A percentile compares a stretch with the other conserved stretches of the same genome.
Conservation (phyloP, 2,113 vertebrate species). For the Riparia riparia region DNA sequence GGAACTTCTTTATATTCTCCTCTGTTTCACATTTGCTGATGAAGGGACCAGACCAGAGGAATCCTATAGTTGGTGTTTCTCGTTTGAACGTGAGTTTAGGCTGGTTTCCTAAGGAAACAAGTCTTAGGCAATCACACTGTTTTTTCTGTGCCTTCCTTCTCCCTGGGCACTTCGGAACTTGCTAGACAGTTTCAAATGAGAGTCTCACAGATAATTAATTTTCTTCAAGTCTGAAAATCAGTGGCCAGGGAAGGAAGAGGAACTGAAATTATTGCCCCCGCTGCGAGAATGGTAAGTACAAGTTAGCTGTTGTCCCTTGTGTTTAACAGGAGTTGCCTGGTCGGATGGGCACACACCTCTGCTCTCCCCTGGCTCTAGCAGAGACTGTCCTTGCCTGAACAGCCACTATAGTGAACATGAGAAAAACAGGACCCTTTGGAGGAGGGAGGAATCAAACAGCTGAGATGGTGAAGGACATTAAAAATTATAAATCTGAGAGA, state of each 20-base stretch:
- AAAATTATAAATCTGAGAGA: background rate
- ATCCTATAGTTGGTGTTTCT: constrained; percentile 5
- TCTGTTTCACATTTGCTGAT: constrained; percentile 23
- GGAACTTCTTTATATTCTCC: background rate
- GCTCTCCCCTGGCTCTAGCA: background rate
- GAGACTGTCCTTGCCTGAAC: background rate
- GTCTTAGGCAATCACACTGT: background rate
- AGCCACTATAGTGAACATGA: accelerated
- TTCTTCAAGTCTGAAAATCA: constrained; percentile 25
- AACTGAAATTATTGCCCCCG: background rate
- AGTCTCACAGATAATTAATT: constrained; percentile 14
- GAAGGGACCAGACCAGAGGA: background rate
- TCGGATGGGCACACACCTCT: accelerated
- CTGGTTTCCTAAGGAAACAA: constrained; percentile 56
- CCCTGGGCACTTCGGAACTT: constrained; percentile 8
- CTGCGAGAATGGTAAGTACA: background rate
- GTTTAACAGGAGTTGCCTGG: background rate
- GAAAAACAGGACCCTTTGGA: background rate
- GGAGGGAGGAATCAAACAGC: background rate
- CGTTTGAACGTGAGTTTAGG: background rate
- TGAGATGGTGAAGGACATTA: background rate
- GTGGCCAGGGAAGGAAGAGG: background rate
- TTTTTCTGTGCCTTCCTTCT: constrained; percentile 29
- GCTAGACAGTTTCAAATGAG: constrained; percentile 23
- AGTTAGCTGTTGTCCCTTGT: background rate